Base-by-base conservation (phyloP, 2,113 vertebrate species). In the Lontra canadensis region DNA sequence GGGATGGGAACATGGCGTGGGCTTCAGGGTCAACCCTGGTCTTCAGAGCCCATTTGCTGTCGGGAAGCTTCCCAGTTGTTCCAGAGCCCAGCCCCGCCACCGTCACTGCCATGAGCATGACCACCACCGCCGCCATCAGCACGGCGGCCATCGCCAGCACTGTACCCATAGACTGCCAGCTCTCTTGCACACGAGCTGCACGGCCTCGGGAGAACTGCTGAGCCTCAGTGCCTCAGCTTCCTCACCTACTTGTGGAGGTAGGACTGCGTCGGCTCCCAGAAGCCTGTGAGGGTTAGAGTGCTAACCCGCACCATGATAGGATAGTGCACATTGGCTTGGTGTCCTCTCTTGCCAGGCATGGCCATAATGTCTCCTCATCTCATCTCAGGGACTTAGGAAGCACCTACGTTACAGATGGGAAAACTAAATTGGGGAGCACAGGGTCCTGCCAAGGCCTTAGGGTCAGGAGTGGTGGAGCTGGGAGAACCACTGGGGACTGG, bases 51-150 rank as follows among this genome's bases (percentile, higher is more conserved):
- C 0, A 5, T 14, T 42, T 39, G 7, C 26, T 39, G 71, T 76
- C 7, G 10, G 31, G 23, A 29, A 63, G 42, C 42, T 42, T 63
- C 92, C 57, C 31, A n/a, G 26, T 29, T 10, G 29, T 49, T 39
- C 52, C 31, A 29, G 55, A 65, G 8, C 76, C 63, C 34, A 39
- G 36, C 39, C 61, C 76, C 36, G 25, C 93, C 10, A 21, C n/a
- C 69, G 3, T 17, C 52, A 36, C 2, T 5, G 10, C 2, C 69
- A 39, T 4, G 10, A 39, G 4, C 20, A 11, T 11, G 18, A 36
- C 6, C 31, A 17, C 7, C 67, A 20, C 3, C 34, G 20, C 1
- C 4, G 20, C 4, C 4, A 11, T 0, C 4, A 18, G 15, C 31
- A 67, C 7, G 6, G 34, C 0, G 15, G 14, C 8, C 31, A 26